phyloP scores from a whole-genome alignment of 2,113 vertebrate genomes.

The Aspiorhynchus laticeps region DNA sequence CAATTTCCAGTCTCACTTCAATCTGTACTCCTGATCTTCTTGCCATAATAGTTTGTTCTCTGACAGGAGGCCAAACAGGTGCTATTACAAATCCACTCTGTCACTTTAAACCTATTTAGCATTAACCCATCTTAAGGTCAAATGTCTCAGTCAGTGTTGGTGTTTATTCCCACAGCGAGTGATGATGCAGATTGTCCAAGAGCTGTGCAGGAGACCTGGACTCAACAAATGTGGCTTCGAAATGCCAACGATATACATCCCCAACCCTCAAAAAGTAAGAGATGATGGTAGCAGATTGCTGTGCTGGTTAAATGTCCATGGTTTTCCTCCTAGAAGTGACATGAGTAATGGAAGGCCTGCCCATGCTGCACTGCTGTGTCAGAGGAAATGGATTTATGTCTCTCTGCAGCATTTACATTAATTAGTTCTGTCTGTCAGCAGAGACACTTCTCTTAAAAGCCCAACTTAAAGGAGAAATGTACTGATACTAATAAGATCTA shows the following conservation, averaged over 20 bases:
- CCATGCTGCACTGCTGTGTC: constrained; percentile 17
- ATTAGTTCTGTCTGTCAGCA: background rate
- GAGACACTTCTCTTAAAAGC: background rate
- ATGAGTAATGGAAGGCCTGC: background rate
- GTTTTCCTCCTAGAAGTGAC: background rate
- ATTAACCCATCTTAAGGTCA: background rate
- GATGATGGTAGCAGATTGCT: too few relatives aligned
- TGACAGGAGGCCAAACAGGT: background rate
- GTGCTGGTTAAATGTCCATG: background rate
- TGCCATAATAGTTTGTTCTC: constrained; percentile 4
- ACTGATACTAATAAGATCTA: background rate
- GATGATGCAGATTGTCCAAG: constrained; percentile 86
- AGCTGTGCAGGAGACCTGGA: constrained; percentile 80
- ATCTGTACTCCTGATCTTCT: background rate
- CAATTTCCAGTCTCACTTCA: background rate
- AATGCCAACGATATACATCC: constrained; percentile 84
- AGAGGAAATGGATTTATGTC: constrained; percentile 25
- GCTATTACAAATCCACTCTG: background rate
- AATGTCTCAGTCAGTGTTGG: background rate
- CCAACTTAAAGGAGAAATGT: background rate
- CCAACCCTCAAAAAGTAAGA: constrained; percentile 78
- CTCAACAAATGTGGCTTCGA: constrained; percentile 85
- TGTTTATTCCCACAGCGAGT: constrained; percentile 70
- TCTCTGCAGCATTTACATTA: background rate
- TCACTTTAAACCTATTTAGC: background rate